Percentiles rank a stretch among this genome's conserved stretches.
Conservation (phyloP, 2,113 vertebrate genomes). For the Gulo gulo region DNA sequence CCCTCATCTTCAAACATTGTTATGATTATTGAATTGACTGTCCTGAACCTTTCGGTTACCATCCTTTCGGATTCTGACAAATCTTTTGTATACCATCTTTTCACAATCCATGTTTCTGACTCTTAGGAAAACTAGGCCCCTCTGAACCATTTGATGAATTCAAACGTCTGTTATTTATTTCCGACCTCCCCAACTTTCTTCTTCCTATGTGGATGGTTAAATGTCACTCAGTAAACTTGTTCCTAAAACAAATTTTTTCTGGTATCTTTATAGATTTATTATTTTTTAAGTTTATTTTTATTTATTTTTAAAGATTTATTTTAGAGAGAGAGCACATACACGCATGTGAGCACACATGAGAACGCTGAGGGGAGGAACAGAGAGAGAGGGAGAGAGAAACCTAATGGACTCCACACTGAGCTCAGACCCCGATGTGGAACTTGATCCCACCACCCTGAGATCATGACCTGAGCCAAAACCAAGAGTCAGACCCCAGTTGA, state of each 20-base stretch:
- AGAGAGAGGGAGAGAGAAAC: background rate
- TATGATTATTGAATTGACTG: slow-evolving; percentile 26
- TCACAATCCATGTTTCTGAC: background rate
- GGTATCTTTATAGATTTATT: background rate
- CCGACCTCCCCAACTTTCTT: background rate
- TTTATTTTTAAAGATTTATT: background rate
- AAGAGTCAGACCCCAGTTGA: background rate
- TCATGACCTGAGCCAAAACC: background rate
- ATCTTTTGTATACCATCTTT: background rate
- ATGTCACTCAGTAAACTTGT: slow-evolving; percentile 70
- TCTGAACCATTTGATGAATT: slow-evolving; percentile 48
- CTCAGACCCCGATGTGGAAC: background rate
- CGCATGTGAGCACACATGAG: background rate
- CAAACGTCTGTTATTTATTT: slow-evolving; percentile 68
- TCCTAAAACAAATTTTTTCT: slow-evolving; percentile 60
- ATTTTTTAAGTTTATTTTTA: background rate
- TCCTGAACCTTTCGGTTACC: background rate
- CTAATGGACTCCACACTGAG: background rate
- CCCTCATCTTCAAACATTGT: background rate
- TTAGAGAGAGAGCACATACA: background rate
- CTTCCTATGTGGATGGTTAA: slow-evolving; percentile 35
- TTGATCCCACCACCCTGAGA: background rate
- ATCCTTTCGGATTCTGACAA: slow-evolving; percentile 2
- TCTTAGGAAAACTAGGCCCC: slow-evolving; percentile 52
- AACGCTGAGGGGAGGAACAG: background rate